A percentile compares a stretch with the other conserved stretches of the same genome.
Conservation (phyloP, 2,113 vertebrate genomes). For the Amphiprion percula region DNA sequence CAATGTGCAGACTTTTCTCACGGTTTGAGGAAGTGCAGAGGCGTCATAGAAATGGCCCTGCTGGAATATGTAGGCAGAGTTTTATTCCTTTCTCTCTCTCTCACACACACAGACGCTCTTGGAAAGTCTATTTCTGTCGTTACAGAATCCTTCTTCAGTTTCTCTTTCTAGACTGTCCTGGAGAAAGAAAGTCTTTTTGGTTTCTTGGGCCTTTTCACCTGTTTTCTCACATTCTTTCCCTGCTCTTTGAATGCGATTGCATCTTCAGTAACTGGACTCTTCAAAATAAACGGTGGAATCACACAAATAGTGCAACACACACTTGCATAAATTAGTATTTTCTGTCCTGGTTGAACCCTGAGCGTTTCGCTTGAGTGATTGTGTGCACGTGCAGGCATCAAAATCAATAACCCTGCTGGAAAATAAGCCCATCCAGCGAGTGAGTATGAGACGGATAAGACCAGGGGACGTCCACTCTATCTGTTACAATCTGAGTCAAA, state of each 20-base stretch:
- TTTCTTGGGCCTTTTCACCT: not conserved
- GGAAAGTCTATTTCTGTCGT: constrained; percentile 40
- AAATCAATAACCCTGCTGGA: constrained; percentile 46
- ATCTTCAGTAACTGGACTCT: constrained; percentile 20
- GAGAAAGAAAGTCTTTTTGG: not conserved
- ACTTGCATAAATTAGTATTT: not conserved
- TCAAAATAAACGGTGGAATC: not conserved
- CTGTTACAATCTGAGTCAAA: not conserved
- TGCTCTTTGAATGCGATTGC: constrained; percentile 16
- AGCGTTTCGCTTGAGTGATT: not conserved
- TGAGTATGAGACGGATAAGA: constrained; percentile 7
- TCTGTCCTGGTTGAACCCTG: not conserved
- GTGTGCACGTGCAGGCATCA: not conserved
- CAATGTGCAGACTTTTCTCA: constrained; percentile 71
- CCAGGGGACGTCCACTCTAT: constrained; percentile 4
- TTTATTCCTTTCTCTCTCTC: constrained; percentile 25
- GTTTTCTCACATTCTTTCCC: not conserved
- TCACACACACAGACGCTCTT: not conserved
- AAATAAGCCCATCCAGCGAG: constrained; percentile 19
- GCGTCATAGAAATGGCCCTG: constrained; percentile 66
- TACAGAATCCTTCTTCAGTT: constrained; percentile 39
- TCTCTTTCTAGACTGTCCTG: constrained; percentile 55
- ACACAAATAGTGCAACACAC: constrained; percentile 5
- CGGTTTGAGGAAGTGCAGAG: constrained; percentile 78
- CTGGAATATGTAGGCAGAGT: constrained; percentile 70